A percentile compares a stretch with the other conserved stretches of the same genome.
phyloP scores from a whole-genome alignment of 2,797 vertebrate species.

The Enteromius paludinosus region DNA sequence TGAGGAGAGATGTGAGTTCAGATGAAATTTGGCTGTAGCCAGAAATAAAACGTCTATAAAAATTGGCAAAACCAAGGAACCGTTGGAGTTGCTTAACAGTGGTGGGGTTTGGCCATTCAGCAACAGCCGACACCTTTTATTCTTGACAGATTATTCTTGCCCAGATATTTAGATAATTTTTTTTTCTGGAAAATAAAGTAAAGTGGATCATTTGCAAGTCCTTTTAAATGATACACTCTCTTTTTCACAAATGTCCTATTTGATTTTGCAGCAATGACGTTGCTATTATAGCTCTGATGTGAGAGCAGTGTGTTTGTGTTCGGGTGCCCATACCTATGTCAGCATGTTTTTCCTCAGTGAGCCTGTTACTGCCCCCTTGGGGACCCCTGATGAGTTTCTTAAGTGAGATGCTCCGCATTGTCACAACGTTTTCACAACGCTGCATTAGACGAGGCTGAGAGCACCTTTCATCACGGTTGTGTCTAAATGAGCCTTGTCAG shows the following conservation, averaged over 20 bases:
- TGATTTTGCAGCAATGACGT: constrained; percentile 3
- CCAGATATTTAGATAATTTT: background rate
- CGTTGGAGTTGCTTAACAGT: too few species aligned
- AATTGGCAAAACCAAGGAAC: too few species aligned
- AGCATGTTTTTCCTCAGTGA: constrained; percentile 14
- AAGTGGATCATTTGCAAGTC: background rate
- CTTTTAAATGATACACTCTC: background rate
- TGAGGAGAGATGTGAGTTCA: too few species aligned
- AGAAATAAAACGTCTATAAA: too few species aligned
- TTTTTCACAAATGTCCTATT: background rate
- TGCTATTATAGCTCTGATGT: constrained; percentile 5
- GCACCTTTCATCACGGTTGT: constrained; percentile 74
- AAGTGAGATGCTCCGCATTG: constrained; percentile 75
- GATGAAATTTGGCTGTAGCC: too few species aligned
- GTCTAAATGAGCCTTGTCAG: constrained; percentile 78
- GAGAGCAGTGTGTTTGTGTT: background rate
- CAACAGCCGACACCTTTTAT: too few species aligned
- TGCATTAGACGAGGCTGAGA: constrained; percentile 67
- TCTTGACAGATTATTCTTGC: background rate
- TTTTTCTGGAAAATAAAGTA: background rate
- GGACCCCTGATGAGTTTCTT: constrained; percentile 72
- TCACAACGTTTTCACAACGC: constrained; percentile 75
- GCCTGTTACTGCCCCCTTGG: constrained; percentile 59
- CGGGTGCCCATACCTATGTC: background rate
- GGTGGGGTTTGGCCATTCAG: too few species aligned